These are phyloP conservation scores for Philopedon plagiatum DNA, from an alignment of 2,888 invertebrate species.

Conservation along the genomic window DNA sequence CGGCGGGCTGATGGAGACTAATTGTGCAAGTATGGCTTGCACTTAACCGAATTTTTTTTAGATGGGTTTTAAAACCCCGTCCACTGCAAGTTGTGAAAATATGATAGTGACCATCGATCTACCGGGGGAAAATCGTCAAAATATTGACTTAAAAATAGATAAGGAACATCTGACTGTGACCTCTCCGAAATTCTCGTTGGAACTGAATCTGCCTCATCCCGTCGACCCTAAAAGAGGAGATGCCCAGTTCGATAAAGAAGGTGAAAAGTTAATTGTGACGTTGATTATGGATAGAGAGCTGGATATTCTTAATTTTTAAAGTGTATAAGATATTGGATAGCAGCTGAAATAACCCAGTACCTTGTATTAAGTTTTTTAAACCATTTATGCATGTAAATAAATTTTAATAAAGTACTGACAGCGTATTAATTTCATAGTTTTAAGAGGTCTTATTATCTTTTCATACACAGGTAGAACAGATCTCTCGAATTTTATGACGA, in stretches of 20 bases:
- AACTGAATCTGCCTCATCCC: slow-evolving; percentile 84
- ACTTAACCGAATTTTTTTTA: slow-evolving; percentile 51
- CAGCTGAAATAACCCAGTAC: no score
- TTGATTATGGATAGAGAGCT: slow-evolving; percentile 84
- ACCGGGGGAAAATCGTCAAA: slow-evolving; percentile 82
- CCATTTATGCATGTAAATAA: no score
- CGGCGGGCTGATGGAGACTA: no score
- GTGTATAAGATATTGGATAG: not conserved
- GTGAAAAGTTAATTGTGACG: slow-evolving; percentile 78
- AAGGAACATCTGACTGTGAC: slow-evolving; percentile 75
- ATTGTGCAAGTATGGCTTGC: no score
- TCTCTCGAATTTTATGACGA: no score
- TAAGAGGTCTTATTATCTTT: no score
- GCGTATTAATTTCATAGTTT: no score
- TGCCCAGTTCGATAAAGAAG: slow-evolving; percentile 83
- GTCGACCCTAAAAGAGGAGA: slow-evolving; percentile 86
- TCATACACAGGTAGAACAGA: no score
- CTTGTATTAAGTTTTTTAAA: no score
- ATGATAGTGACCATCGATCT: slow-evolving; percentile 84
- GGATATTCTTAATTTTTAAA: slow-evolving; percentile 89
- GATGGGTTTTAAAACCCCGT: slow-evolving; percentile 62
- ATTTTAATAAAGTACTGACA: no score
- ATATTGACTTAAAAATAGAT: slow-evolving; percentile 81
- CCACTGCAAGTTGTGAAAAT: slow-evolving; percentile 74
- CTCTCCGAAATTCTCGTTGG: slow-evolving; percentile 78